phyloP scores from a whole-genome alignment of 92 coral and sea anemone genomes.

The Heteractis magnifica region DNA sequence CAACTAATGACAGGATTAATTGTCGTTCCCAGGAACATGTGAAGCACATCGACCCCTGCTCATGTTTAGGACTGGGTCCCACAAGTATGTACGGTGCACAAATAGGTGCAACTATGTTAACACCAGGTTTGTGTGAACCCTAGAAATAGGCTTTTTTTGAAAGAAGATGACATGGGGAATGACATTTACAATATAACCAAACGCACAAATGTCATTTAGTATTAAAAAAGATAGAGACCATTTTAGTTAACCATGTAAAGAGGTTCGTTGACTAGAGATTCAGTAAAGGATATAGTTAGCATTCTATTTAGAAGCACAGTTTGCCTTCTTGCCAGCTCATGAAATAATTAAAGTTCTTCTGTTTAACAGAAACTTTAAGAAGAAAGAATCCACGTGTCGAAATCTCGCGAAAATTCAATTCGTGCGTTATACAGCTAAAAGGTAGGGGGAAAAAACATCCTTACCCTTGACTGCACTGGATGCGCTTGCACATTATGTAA shows the following conservation, averaged over 20 bases:
- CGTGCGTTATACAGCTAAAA: conserved; percentile 72
- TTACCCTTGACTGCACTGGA: no score
- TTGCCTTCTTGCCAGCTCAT: no score
- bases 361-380: conserved; percentile 50
- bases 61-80: conserved; percentile 67
- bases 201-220: background rate
- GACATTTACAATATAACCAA: background rate
- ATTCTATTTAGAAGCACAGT: no score
- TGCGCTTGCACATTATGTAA: no score
- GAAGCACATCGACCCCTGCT: conserved; percentile 59
- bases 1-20: background rate
- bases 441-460: conserved; percentile 28
- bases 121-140: conserved; percentile 63
- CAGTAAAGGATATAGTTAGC: no score
- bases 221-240: no score
- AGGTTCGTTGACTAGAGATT: no score
- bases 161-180: no score
- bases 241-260: no score
- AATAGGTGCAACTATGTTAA: conserved; percentile 80
- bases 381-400: conserved; percentile 77
- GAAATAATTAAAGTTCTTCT: background rate
- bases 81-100: conserved; percentile 79
- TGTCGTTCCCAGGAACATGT: conserved; percentile 65
- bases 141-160: background rate
- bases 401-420: conserved; percentile 62